These are phyloP conservation scores for Pollenia angustigena DNA, from an alignment of 2,888 invertebrate genomes.

Conservation along the genomic window DNA sequence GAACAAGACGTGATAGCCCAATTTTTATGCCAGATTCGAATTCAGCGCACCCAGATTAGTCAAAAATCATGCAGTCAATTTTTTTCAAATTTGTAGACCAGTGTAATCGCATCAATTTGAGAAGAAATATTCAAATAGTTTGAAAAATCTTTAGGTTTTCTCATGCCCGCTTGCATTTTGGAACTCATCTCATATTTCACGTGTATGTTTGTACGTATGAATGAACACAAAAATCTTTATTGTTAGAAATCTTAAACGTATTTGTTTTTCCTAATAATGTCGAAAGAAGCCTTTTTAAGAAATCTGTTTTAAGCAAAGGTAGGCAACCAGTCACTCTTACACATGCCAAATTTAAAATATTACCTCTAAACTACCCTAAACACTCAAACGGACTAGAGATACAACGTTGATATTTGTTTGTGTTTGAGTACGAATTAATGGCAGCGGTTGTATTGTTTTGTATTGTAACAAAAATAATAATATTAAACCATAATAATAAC, in stretches of 20 bases:
- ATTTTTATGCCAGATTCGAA: too few species aligned
- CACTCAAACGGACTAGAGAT: conserved; percentile 12
- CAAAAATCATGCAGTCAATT: too few species aligned
- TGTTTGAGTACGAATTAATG: conserved; percentile 44
- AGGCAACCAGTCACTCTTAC: conserved; percentile 31
- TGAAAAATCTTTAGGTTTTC: conserved; percentile 31
- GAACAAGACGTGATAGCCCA: too few species aligned
- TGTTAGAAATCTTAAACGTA: conserved; percentile 58
- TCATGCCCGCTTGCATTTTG: background rate
- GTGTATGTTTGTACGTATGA: background rate
- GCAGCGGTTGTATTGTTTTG: conserved; percentile 22
- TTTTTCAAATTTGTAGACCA: too few species aligned
- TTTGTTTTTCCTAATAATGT: conserved; percentile 64
- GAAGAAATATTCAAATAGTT: conserved; percentile 39
- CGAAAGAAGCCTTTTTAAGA: conserved; percentile 64
- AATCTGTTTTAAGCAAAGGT: conserved; percentile 53
- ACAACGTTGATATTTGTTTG: conserved; percentile 50
- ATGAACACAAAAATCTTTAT: conserved; percentile 34
- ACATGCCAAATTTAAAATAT: background rate
- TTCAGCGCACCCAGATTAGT: too few species aligned
- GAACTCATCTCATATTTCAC: conserved; percentile 57
- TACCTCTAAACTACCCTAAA: conserved; percentile 49
- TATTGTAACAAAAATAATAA: background rate
- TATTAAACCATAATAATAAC: conserved; percentile 42
- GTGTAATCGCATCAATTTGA: background rate